Base-by-base conservation (phyloP, 2,888 invertebrate genomes). In the Endotricha flammealis region DNA sequence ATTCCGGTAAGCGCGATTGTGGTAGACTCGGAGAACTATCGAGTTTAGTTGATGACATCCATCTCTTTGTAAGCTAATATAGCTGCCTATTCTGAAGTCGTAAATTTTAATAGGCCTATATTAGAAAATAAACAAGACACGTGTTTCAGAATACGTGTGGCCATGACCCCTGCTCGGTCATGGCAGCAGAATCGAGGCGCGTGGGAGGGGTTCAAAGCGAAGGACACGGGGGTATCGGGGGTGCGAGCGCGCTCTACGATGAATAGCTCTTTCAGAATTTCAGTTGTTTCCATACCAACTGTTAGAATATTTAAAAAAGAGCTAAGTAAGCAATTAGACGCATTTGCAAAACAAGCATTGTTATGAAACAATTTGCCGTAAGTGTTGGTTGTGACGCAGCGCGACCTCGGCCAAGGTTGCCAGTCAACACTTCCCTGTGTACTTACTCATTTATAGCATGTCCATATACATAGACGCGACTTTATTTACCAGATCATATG, bases 351-450 rank as follows among this genome's bases (percentile, higher is more conserved):
- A 49, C 54, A 63, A 58, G 63, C 70, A 64, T 62, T 65, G 59
- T 73, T 78, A 79, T 78, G 73, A 72, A 75, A 80, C 74, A 64
- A 71, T 77, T 69, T 76, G 73, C 61, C 58, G 56, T 70, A 71
- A 72, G 71, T 74, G 78, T 74, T 70, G 74, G 75, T 65, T 73
- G 68, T 79, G 82, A 81, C 81, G 78, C 64, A 66, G 39, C 53
- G 64, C 71, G 81, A 83, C 85, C 85, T 85, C 79, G 65, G 59
- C 68, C 85, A 86, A 85, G 85, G 85, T 81, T 77, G 74, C 55
- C 53, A 53, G 65, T 66, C 64, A 59, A 51, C 70, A 81, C 85
- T 85, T 85, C 83, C 83, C 82, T 82, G 67, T 83, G 71, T 80
- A 64, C 73, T 75, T 72, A 69, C 68, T 68, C 72, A 65, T 62